Base-by-base conservation (phyloP, 2,797 vertebrate genomes). In the Pempheris klunzingeri region DNA sequence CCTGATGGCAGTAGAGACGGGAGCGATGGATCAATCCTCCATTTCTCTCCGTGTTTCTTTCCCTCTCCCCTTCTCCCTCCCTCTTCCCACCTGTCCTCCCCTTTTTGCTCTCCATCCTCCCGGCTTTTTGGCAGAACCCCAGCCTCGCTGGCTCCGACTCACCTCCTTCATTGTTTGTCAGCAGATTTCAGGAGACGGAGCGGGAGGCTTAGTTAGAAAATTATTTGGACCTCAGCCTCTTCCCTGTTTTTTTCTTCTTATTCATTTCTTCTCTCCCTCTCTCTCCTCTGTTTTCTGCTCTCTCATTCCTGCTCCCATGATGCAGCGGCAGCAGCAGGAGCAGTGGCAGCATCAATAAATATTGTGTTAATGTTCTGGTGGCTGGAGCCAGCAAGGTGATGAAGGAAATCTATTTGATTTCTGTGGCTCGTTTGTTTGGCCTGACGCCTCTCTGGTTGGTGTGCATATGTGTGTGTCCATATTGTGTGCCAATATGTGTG, bases 111-210 rank as follows among this genome's bases (percentile, higher is more conserved):
- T 54, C 63, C 71, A 75, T 73, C 67, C 68, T 74, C 60, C 77
- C 47, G 26, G 61, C 36, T 80, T 71, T 70, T 90, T 93, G 92
- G 92, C 91, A 83, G 77, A 8, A 58, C 63, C 77, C 52, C 82
- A 74, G 55, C 60, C 63, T 73, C n/a, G 9, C 70, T 86, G 81
- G 85, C 86, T 85, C 58, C 17, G 12, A 67, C 77, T 86, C 81
- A 64, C 87, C 80, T 80, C 77, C 88, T 76, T 80, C 80, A 85
- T 81, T 89, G 87, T 92, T 92, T 90, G 91, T 93, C 93, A 94
- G 93, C 92, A 92, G 76, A 89, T 93, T 92, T 88, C 71, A 36
- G 84, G 80, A 84, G 90, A 85, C 44, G 44, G 72, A 87, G 89
- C 52, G 15, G 69, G 82, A 82, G 77, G 80, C 80, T 86, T 83